Base-by-base conservation (phyloP, 2,113 vertebrate genomes). In the Barbus barbus region DNA sequence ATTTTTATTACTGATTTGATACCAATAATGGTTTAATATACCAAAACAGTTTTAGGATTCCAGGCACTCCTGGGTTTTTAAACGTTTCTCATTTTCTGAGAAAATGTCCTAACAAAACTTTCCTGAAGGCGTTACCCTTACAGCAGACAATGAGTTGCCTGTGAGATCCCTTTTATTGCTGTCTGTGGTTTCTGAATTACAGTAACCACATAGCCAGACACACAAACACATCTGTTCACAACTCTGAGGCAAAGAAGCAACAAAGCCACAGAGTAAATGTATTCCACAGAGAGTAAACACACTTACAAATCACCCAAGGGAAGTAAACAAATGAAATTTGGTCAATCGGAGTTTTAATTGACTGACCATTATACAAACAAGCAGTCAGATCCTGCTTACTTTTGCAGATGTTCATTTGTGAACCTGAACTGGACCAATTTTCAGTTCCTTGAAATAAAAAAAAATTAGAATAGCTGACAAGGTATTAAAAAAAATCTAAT, bases 241-340 rank as follows among this genome's bases (percentile, higher is more conserved):
- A 78, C 77, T 61, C 77, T 78, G 9, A 4, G 56, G 56, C n/a
- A 56, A 38, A 72, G 33, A 79, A 84, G 56, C 63, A 61, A 72
- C 53, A 81, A 63, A 75, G 71, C 67, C 56, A 63, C 77, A 80
- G 36, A 41, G 16, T 53, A 65, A 63, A 38, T 81, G 18, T 28
- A 63, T 41, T 48, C 9, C 33, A 51, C 60, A 60, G 26, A 46
- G 14, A 81, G 67, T 69, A 41, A 85, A 71, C 67, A 20, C 48
- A 38, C 63, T 65, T 51, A 67, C 63, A n/a, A 51, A 33, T 75
- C 63, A 28, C 67, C 73, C 22, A 33, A 69, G 61, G 5, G 61
- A 76, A 73, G 61, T 33, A 75, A 82, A 41, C 33, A 58, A 77
- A 77, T 58, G 58, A 74, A 81, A 89, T 86, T 82, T 87, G 88